These are phyloP conservation scores for Drosophila auraria DNA, from an alignment of 1,140 invertebrate species.

Conservation along the genomic window DNA sequence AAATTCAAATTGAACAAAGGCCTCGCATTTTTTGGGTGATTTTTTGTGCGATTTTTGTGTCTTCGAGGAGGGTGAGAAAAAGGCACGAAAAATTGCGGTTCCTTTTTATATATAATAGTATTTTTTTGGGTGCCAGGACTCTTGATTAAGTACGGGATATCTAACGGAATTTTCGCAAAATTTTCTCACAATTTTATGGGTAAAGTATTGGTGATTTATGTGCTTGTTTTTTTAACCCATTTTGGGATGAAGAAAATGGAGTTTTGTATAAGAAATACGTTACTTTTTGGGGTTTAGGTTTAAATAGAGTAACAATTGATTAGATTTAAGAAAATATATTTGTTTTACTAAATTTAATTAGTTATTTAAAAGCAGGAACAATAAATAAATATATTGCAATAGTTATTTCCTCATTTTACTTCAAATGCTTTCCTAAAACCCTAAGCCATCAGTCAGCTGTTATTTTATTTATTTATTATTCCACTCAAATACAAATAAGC, in stretches of 20 bases:
- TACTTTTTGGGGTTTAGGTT: background rate
- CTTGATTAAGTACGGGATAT: slow-evolving; percentile 64
- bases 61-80: slow-evolving; percentile 46
- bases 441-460: no score
- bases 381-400: background rate
- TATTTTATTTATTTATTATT: background rate
- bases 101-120: slow-evolving; percentile 33
- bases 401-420: no score
- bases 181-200: slow-evolving; percentile 66
- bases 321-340: background rate
- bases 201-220: slow-evolving; percentile 29
- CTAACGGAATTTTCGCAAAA: slow-evolving; percentile 74
- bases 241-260: slow-evolving; percentile 6
- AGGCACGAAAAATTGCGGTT: slow-evolving; percentile 53
- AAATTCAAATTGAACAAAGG: slow-evolving; percentile 64
- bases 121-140: slow-evolving; percentile 54
- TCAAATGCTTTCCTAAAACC: background rate
- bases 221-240: slow-evolving; percentile 44
- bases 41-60: slow-evolving; percentile 59
- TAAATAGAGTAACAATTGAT: background rate
- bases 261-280: slow-evolving; percentile 10
- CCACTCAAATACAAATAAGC: background rate
- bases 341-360: no score
- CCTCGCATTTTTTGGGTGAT: slow-evolving; percentile 38
- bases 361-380: no score